Conservation (phyloP, 2,797 vertebrate genomes). For the Poeciliopsis gracilis region DNA sequence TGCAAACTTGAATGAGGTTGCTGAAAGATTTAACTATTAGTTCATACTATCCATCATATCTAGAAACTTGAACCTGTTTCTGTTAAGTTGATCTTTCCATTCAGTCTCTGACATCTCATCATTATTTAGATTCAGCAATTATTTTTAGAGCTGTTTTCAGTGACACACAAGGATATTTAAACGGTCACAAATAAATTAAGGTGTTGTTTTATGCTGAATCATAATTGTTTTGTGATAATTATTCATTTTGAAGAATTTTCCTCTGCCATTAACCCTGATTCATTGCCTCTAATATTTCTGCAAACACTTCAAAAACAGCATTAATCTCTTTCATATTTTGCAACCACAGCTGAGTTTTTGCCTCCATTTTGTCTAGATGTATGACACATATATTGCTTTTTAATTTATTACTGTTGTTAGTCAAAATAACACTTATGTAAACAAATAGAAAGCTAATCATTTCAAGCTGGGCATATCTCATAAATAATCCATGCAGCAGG, state of each 20-base stretch:
- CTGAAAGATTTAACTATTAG: neutral
- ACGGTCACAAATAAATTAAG: conserved; percentile 59
- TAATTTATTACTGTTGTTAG: conserved; percentile 56
- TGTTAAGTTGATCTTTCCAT: neutral
- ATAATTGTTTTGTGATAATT: conserved; percentile 67
- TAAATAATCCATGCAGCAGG: conserved; percentile 48
- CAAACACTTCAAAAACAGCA: conserved; percentile 65
- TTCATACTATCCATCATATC: neutral
- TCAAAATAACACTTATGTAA: conserved; percentile 61
- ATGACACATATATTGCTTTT: conserved; percentile 64
- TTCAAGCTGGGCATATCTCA: conserved; percentile 39
- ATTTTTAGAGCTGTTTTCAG: conserved; percentile 3
- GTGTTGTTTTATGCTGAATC: conserved; percentile 62
- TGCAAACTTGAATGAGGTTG: neutral
- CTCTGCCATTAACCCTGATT: conserved; percentile 69
- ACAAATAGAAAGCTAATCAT: conserved; percentile 52
- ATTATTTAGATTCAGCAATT: conserved; percentile 23
- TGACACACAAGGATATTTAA: conserved; percentile 58
- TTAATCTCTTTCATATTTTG: conserved; percentile 58
- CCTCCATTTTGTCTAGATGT: conserved; percentile 29
- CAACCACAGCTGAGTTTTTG: conserved; percentile 21
- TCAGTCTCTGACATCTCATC: conserved; percentile 1
- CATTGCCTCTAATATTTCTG: conserved; percentile 66
- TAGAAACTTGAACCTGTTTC: neutral
- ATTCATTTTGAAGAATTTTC: conserved; percentile 68